Percentiles rank a stretch among this genome's conserved stretches.
These are phyloP conservation scores for Panagrolaimus sp. DNA, from an alignment of 1,140 invertebrate genomes.

Conservation along the genomic window DNA sequence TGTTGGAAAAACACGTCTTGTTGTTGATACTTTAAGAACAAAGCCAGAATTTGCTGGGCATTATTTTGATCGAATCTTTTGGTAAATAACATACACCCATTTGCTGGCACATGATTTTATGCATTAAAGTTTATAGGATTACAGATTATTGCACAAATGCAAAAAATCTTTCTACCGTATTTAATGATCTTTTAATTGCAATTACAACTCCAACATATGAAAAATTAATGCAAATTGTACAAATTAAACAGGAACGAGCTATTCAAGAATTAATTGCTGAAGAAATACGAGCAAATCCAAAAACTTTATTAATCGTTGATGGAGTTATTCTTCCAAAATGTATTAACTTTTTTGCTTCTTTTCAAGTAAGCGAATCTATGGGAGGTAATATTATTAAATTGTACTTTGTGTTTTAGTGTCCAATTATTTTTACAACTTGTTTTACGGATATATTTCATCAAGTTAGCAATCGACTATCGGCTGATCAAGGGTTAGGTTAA, in stretches of 20 bases:
- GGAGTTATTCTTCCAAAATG: background rate
- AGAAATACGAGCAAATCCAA: no score
- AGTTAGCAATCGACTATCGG: background rate
- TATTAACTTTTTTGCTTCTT: slow-evolving; percentile 12
- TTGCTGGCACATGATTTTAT: no score
- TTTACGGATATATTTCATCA: background rate
- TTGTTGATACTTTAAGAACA: background rate
- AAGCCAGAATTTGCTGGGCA: background rate
- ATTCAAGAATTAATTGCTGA: no score
- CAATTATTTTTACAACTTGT: slow-evolving; percentile 9
- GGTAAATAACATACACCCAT: background rate
- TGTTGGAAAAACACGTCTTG: background rate
- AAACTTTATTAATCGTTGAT: background rate
- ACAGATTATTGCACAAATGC: background rate
- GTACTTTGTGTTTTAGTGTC: background rate
- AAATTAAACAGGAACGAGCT: background rate
- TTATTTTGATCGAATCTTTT: background rate
- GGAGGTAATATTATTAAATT: background rate
- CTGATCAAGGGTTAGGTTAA: background rate
- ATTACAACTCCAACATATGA: background rate
- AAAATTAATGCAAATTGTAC: background rate
- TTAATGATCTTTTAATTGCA: slow-evolving; percentile 2
- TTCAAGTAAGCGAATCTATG: background rate
- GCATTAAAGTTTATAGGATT: background rate
- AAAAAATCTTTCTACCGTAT: background rate